Conservation (phyloP, 2,797 vertebrate species). For the Myiotriccus ornatus region DNA sequence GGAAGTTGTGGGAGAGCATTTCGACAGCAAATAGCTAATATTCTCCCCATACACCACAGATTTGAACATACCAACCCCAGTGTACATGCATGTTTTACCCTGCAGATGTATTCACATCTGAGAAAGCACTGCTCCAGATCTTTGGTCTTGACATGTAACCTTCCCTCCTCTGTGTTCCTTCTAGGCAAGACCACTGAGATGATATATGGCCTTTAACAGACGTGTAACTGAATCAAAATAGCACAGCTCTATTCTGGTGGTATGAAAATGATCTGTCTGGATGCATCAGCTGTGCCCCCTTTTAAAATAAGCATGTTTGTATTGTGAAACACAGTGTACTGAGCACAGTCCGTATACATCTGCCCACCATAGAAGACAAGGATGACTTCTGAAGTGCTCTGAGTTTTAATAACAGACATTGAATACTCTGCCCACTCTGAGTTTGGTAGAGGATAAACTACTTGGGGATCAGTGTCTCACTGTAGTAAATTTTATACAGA, state of each 20-base stretch:
- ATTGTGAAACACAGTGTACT: neutral
- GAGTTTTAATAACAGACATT: neutral
- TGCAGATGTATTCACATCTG: slow-evolving; percentile 48
- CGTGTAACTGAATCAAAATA: slow-evolving; percentile 5
- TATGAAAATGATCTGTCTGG: slow-evolving; percentile 40
- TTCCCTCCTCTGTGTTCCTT: slow-evolving; percentile 61
- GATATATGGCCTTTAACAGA: neutral
- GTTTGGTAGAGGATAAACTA: neutral
- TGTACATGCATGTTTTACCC: neutral
- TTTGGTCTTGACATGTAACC: slow-evolving; percentile 41
- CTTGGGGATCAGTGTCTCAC: neutral
- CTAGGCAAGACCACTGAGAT: slow-evolving; percentile 65
- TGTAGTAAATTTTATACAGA: neutral
- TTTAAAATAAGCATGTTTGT: slow-evolving; percentile 15
- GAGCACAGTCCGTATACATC: neutral
- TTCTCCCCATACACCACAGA: slow-evolving; percentile 37
- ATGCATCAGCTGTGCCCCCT: slow-evolving; percentile 48
- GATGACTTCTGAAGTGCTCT: slow-evolving; percentile 1
- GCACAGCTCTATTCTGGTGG: neutral
- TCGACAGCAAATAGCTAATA: slow-evolving; percentile 23
- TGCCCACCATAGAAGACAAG: slow-evolving; percentile 16
- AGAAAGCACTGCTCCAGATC: slow-evolving; percentile 52
- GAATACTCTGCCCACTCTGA: neutral
- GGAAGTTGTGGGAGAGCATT: slow-evolving; percentile 57
- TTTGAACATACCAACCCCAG: slow-evolving; percentile 10